phyloP scores from a whole-genome alignment of 2,888 invertebrate species.

The Myopa testacea region DNA sequence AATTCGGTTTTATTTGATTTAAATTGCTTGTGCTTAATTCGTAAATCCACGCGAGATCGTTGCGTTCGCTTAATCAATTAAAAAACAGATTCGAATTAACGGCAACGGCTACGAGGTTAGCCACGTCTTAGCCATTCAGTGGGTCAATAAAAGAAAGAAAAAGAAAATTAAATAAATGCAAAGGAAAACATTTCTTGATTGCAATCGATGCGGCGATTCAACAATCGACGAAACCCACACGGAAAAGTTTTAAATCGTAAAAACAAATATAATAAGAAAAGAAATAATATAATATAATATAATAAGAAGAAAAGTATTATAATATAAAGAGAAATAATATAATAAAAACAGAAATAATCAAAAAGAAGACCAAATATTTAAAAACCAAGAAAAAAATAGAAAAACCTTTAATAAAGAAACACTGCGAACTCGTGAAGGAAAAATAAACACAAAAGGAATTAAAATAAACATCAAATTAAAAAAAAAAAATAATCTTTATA shows the following conservation, averaged over 20 bases:
- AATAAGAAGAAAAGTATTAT: not conserved
- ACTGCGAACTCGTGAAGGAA: too few species aligned
- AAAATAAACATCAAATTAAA: too few species aligned
- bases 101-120: too few species aligned
- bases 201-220: not conserved
- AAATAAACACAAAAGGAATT: too few species aligned
- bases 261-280: too few species aligned
- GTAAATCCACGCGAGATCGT: not conserved
- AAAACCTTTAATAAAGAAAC: too few species aligned
- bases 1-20: not conserved
- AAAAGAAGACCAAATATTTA: too few species aligned
- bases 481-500: too few species aligned
- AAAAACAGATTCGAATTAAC: too few species aligned
- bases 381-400: too few species aligned
- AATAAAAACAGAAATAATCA: not conserved
- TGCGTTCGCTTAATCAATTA: not conserved
- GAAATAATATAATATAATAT: not conserved
- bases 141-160: too few species aligned
- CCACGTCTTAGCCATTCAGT: too few species aligned
- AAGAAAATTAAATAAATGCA: not conserved
- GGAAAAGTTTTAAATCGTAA: not conserved
- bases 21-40: not conserved
- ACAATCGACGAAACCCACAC: not conserved
- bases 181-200: slow-evolving; percentile 2
- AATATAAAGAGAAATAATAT: not conserved